These are phyloP conservation scores for Pherbina coryleti DNA, from an alignment of 2,888 invertebrate species.

Conservation along the genomic window DNA sequence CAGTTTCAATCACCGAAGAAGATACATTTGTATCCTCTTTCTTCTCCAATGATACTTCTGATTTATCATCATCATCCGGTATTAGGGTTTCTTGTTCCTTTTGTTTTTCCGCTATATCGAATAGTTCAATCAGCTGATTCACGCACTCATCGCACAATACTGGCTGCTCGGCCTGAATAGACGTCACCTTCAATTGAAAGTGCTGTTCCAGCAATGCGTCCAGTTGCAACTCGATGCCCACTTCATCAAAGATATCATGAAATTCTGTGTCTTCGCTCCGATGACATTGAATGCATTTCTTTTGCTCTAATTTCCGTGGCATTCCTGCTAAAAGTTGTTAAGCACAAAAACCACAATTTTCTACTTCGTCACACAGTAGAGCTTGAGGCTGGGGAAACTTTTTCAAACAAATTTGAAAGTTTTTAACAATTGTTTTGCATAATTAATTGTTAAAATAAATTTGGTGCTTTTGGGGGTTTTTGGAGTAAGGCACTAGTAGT, in stretches of 20 bases:
- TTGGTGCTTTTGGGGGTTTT: too few species aligned
- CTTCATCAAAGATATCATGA: conserved; percentile 63
- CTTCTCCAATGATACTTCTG: neutral
- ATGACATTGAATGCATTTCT: conserved; percentile 57
- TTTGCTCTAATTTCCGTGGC: neutral
- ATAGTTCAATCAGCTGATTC: conserved; percentile 59
- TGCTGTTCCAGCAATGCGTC: conserved; percentile 55
- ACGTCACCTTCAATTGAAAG: conserved; percentile 53
- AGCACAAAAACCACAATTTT: neutral
- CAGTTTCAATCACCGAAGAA: too few species aligned
- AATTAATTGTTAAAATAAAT: too few species aligned
- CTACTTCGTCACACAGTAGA: neutral
- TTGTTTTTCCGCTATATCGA: conserved; percentile 58
- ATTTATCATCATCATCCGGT: neutral
- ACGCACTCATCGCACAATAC: conserved; percentile 60
- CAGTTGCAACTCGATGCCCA: conserved; percentile 62
- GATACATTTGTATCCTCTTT: too few species aligned
- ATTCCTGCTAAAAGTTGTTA: neutral
- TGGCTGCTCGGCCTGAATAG: conserved; percentile 46
- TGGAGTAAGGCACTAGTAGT: too few species aligned
- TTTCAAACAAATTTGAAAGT: neutral
- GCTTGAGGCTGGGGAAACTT: conserved; percentile 22
- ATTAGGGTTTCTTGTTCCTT: conserved; percentile 43
- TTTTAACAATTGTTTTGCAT: too few species aligned
- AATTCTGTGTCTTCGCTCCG: conserved; percentile 46